Evolutionary conservation across 1,140 invertebrate species (phyloP).

Genomic region (Proales similis): DNA sequence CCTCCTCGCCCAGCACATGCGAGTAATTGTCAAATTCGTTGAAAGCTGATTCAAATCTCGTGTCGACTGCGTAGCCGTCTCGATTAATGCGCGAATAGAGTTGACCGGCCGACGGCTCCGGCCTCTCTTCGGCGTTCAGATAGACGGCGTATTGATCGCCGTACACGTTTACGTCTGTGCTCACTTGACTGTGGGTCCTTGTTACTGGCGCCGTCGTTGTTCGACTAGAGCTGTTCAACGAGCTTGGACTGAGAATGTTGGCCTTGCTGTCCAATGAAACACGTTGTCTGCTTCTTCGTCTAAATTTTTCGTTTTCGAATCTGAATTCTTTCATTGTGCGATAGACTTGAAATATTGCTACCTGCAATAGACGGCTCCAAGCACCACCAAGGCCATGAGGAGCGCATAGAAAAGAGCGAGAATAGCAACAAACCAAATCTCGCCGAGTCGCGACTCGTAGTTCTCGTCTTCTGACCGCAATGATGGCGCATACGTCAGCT

Average conservation of each 20-base stretch:
- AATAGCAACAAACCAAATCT: slow-evolving; percentile 27
- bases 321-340: background rate
- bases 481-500: slow-evolving; percentile 23
- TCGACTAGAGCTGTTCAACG: slow-evolving; percentile 17
- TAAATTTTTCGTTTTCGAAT: background rate
- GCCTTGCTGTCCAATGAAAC: background rate
- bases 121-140: background rate
- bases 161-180: slow-evolving; percentile 3
- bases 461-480: slow-evolving; percentile 3
- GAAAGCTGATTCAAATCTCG: slow-evolving; percentile 2
- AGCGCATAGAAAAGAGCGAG: slow-evolving; percentile 25
- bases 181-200: slow-evolving; percentile 28
- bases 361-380: slow-evolving; percentile 26
- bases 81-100: slow-evolving; percentile 18
- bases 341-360: background rate
- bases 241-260: slow-evolving; percentile 24
- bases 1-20: slow-evolving; percentile 26
- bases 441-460: background rate
- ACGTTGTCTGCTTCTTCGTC: slow-evolving; percentile 9
- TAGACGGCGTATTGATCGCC: slow-evolving; percentile 33
- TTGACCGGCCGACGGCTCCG: background rate
- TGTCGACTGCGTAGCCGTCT: slow-evolving; percentile 24
- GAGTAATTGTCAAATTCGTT: slow-evolving; percentile 33
- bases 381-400: slow-evolving; percentile 17
- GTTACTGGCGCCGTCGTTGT: slow-evolving; percentile 4